phyloP scores from a whole-genome alignment of 2,888 invertebrate species.

The Rhopalosiphum nymphaeae region DNA sequence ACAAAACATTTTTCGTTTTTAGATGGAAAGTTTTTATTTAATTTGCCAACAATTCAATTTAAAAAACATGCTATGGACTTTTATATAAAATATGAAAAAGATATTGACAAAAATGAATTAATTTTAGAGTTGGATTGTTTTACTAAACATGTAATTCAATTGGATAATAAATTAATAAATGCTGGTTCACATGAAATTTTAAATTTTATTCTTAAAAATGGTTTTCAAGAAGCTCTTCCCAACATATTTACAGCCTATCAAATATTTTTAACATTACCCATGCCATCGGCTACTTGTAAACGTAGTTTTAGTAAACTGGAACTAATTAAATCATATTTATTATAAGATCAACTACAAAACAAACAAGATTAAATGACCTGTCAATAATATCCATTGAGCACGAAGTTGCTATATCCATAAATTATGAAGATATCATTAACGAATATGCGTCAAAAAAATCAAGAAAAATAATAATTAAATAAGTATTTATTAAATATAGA shows the following conservation, averaged over 20 bases:
- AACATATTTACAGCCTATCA: background rate
- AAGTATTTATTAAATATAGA: conserved; percentile 12
- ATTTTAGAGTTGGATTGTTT: background rate
- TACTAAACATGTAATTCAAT: background rate
- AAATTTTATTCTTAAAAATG: conserved; percentile 13
- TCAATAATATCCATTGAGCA: background rate
- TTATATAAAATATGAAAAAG: conserved; percentile 23
- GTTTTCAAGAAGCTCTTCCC: background rate
- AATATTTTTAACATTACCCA: background rate
- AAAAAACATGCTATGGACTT: conserved; percentile 4
- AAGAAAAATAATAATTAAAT: no score
- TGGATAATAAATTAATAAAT: background rate
- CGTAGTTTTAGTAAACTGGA: background rate
- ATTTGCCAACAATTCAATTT: background rate
- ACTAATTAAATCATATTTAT: background rate
- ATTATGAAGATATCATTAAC: no score
- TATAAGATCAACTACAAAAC: background rate
- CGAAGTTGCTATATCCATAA: no score
- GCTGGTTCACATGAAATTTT: background rate
- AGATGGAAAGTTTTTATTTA: background rate
- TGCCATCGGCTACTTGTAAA: background rate
- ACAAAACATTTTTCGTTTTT: conserved; percentile 1
- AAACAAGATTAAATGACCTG: conserved; percentile 15
- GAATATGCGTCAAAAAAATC: no score
- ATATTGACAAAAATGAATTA: conserved; percentile 1